phyloP scores from a whole-genome alignment of 2,113 vertebrate species.

The Corythaixoides concolor region DNA sequence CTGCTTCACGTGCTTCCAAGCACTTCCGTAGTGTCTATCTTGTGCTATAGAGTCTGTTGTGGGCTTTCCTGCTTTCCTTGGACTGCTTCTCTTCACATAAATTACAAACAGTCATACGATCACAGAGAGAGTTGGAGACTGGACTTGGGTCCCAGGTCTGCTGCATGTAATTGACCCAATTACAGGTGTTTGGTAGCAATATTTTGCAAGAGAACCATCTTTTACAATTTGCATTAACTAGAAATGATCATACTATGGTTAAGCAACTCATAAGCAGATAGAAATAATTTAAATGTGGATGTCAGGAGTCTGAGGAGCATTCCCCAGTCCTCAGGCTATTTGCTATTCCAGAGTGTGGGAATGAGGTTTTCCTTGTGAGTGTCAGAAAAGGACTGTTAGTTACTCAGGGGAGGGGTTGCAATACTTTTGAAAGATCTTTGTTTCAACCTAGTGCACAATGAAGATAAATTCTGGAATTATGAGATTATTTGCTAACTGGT shows the following conservation, averaged over 20 bases:
- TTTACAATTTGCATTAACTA: not conserved
- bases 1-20: accelerated
- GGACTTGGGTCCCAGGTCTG: not conserved
- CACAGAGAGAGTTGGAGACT: not conserved
- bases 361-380: not conserved
- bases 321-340: not conserved
- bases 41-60: accelerated
- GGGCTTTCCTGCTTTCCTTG: not conserved
- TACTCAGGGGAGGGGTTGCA: not conserved
- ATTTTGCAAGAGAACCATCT: not conserved
- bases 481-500: not conserved
- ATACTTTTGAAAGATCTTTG: not conserved
- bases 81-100: not conserved
- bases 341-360: not conserved
- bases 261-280: not conserved
- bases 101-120: not conserved
- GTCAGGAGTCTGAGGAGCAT: not conserved
- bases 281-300: not conserved
- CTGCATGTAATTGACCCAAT: not conserved
- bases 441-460: not conserved
- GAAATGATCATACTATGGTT: not conserved
- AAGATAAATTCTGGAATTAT: not conserved
- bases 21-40: not conserved
- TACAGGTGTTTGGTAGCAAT: not conserved
- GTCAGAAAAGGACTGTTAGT: not conserved